phyloP scores from a whole-genome alignment of 2,113 vertebrate genomes.

The Scortum barcoo region DNA sequence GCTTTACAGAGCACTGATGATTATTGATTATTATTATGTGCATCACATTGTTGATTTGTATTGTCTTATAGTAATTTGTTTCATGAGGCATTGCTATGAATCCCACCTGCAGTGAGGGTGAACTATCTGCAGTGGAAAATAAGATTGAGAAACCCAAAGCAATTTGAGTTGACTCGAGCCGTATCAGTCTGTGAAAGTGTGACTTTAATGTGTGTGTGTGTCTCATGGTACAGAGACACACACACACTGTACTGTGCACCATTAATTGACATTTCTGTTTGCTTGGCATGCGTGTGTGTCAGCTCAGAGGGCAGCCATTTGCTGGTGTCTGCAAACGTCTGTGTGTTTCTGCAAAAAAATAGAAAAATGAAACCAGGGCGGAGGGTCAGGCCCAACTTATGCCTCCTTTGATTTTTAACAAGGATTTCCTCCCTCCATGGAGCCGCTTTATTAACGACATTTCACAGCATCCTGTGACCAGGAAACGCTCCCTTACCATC shows the following conservation, averaged over 20 bases:
- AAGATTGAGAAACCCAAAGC: too few species aligned
- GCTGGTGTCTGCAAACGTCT: background rate
- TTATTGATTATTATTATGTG: too few species aligned
- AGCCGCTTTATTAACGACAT: conserved; percentile 64
- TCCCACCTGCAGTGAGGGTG: too few species aligned
- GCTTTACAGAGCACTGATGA: too few species aligned
- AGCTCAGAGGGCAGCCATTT: background rate
- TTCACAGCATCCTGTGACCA: conserved; percentile 70
- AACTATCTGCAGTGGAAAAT: too few species aligned
- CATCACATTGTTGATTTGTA: too few species aligned
- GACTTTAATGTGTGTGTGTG: background rate
- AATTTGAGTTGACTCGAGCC: too few species aligned
- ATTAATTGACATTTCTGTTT: background rate
- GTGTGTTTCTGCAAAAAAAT: conserved; percentile 29
- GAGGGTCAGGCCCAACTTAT: conserved; percentile 51
- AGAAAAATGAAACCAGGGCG: conserved; percentile 46
- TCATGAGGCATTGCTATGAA: too few species aligned
- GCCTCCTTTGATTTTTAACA: conserved; percentile 69
- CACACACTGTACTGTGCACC: background rate
- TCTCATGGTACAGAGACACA: background rate
- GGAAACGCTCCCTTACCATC: conserved; percentile 48
- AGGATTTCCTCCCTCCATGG: conserved; percentile 67
- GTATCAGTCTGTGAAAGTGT: too few species aligned
- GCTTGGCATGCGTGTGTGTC: background rate
- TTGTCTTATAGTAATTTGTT: too few species aligned